Evolutionary conservation across 2,888 invertebrate species (phyloP), one percentile per base, ranked within the genome.

Genomic region (Tanypteryx hageni): DNA sequence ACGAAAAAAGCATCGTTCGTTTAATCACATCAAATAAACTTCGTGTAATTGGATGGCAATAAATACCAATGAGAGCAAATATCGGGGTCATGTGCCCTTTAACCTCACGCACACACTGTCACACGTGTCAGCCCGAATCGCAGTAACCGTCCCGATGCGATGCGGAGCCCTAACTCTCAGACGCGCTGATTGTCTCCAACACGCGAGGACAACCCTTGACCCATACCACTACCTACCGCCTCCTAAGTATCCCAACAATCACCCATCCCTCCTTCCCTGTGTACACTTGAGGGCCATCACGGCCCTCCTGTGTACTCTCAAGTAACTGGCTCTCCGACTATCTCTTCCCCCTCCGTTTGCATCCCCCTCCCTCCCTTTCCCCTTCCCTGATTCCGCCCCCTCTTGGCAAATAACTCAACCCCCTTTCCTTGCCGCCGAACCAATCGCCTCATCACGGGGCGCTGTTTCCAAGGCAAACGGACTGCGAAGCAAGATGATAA

Each of bases 271-370:
- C 59, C 86, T 27, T 18, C 64, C 89, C 89, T 89, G 31, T 89
- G 89, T 89, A 68, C 89, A 59, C 64, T 89, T 44, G 61, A 44
- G 89, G 64, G 18, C 31, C 61, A 14, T 22, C 61, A 8, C 27
- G 61, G 16, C 86, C 61, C 86, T 61, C 10, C n/a, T 89, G 89
- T 89, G 89, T 89, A 64, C 89, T 61, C 61, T 61, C 89, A 68
- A 89, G 89, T 89, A 64, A 64, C 89, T 3, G 64, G 31, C 64
- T 44, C 85, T 64, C 89, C 44, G 44, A 44, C 44, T 44, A 44
- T 44, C 44, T 44, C 44, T 44, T 5, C 5, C 44, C 44, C 7
- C 5, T n/a, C 83, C 16, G 5, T 16, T 56, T 18, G 18, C 56
- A 11, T n/a, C n/a, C 13, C 16, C 14, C 22, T 3, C 0, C 13